Percentiles rank a stretch among this genome's conserved stretches.
phyloP scores from a whole-genome alignment of 2,888 invertebrate genomes.

The Rhodophaea formosa region DNA sequence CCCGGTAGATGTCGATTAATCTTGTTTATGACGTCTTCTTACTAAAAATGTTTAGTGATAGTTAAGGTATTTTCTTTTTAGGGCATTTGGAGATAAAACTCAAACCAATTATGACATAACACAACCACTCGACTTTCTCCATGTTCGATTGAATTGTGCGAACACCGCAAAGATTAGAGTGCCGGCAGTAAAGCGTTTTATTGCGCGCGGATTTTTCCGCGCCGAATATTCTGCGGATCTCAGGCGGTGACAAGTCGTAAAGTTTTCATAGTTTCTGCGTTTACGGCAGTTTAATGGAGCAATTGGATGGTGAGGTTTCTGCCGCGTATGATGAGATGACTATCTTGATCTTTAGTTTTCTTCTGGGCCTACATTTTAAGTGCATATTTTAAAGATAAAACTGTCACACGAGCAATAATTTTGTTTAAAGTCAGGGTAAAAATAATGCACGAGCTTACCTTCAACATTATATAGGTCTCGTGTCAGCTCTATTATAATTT shows the following conservation, averaged over 20 bases:
- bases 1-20: too few species aligned
- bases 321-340: neutral
- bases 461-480: too few species aligned
- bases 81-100: neutral
- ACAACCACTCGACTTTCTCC: neutral
- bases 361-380: too few species aligned
- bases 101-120: constrained; percentile 7
- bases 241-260: constrained; percentile 8
- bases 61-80: too few species aligned
- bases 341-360: too few species aligned
- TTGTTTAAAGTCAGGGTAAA: too few species aligned
- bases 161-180: constrained; percentile 30
- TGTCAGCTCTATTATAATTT: too few species aligned
- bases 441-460: too few species aligned
- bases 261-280: constrained; percentile 8
- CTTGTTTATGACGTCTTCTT: too few species aligned
- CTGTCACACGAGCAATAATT: too few species aligned
- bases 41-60: too few species aligned
- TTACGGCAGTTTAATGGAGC: constrained; percentile 9
- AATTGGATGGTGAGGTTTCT: constrained; percentile 4
- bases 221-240: constrained; percentile 3
- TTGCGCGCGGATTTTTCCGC: constrained; percentile 14
- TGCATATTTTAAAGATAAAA: too few species aligned
- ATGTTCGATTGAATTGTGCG: constrained; percentile 22
- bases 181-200: constrained; percentile 30